phyloP scores from a whole-genome alignment of 2,888 invertebrate genomes.

The Chydorus sphaericus region DNA sequence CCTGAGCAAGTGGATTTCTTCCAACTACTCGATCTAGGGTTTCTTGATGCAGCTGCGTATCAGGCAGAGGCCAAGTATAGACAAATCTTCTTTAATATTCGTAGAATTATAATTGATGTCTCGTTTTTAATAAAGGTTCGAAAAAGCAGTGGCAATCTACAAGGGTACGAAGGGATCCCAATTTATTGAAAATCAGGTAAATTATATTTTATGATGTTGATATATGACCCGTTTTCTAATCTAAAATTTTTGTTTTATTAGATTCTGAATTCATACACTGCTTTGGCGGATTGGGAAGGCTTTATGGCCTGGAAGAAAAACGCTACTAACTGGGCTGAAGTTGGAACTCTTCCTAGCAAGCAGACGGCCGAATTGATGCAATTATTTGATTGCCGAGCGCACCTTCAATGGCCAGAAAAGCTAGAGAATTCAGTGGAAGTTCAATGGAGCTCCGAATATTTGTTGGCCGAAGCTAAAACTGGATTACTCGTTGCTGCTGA shows the following conservation, averaged over 20 bases:
- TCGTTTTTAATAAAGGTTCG: background rate
- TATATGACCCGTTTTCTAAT: no score
- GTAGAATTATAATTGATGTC: no score
- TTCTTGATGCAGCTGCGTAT: slow-evolving; percentile 3
- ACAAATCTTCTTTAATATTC: background rate
- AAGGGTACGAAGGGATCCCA: background rate
- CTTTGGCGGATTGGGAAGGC: slow-evolving; percentile 1
- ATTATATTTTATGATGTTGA: background rate
- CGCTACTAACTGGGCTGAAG: background rate
- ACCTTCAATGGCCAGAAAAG: background rate
- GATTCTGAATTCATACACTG: background rate
- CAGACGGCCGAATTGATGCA: background rate
- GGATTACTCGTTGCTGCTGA: background rate
- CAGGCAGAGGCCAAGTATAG: slow-evolving; percentile 6
- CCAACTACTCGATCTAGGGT: background rate
- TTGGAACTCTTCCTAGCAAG: background rate
- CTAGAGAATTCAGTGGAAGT: background rate
- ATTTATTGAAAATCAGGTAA: background rate
- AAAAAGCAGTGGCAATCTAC: background rate
- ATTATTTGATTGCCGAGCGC: background rate
- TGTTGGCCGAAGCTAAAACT: background rate
- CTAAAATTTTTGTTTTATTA: background rate
- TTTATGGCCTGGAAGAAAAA: background rate
- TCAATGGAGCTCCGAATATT: background rate
- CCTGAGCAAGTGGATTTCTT: slow-evolving; percentile 2